Conservation (phyloP, 2,888 invertebrate genomes). For the Xestia sexstrigata region DNA sequence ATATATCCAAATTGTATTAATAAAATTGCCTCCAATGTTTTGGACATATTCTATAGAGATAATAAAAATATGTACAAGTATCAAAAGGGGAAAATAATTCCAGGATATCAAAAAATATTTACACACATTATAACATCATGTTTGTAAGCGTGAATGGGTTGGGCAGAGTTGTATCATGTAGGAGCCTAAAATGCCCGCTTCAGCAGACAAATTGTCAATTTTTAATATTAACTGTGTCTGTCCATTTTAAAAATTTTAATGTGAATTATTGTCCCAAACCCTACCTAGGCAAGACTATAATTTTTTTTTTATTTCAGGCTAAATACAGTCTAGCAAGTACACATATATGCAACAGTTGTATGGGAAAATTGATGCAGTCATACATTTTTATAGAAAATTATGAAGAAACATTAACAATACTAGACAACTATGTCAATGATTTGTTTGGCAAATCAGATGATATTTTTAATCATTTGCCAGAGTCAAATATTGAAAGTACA, state of each 20-base stretch:
- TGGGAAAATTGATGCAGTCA: conserved; percentile 48
- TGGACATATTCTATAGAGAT: no score
- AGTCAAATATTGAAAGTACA: conserved; percentile 28
- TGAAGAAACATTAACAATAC: conserved; percentile 24
- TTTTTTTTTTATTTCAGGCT: conserved; percentile 44
- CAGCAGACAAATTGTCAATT: no score
- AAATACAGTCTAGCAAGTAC: conserved; percentile 23
- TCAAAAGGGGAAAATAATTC: no score
- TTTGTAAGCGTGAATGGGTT: background rate
- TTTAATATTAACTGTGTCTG: no score
- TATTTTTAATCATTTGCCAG: conserved; percentile 33
- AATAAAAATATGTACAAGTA: no score
- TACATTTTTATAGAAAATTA: conserved; percentile 54
- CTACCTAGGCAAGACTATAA: background rate
- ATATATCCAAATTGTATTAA: no score
- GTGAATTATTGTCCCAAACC: background rate
- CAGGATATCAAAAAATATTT: no score
- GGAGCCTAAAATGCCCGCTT: no score
- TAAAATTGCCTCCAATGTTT: no score
- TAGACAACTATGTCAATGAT: conserved; percentile 40
- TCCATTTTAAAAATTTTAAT: no score
- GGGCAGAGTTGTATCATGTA: background rate
- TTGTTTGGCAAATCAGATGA: conserved; percentile 43
- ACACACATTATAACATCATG: background rate
- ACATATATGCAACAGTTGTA: conserved; percentile 52